A percentile compares a stretch with the other conserved stretches of the same genome.
phyloP scores from a whole-genome alignment of 2,797 vertebrate species.

The Sebastes taczanowskii region DNA sequence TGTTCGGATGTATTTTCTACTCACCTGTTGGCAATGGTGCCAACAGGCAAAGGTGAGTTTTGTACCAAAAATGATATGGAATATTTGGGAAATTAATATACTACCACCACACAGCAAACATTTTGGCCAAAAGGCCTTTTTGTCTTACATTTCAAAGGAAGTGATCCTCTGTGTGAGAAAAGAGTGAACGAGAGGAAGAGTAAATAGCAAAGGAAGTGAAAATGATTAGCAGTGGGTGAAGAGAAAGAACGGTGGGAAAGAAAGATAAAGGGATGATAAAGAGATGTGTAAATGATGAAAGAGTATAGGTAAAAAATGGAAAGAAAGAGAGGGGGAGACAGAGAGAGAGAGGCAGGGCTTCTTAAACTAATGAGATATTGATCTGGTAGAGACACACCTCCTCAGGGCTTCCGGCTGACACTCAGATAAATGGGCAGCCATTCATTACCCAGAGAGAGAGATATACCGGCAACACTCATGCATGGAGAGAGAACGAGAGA shows the following conservation, averaged over 20 bases:
- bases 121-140: not conserved
- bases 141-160: not conserved
- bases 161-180: not conserved
- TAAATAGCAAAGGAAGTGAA: not conserved
- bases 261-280: not conserved
- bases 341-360: constrained; percentile 56
- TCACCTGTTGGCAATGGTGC: no score
- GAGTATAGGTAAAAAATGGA: not conserved
- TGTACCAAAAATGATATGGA: not conserved
- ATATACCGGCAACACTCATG: constrained; percentile 22
- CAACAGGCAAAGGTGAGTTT: not conserved
- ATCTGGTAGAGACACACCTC: constrained; percentile 74
- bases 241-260: not conserved
- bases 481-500: not conserved
- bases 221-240: not conserved
- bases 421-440: constrained; percentile 67
- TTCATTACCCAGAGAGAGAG: constrained; percentile 63
- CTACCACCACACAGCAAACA: not conserved
- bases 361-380: constrained; percentile 82
- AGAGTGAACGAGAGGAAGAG: not conserved
- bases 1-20: no score
- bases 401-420: constrained; percentile 66
- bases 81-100: not conserved
- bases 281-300: constrained; percentile 29
- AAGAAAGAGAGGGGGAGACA: not conserved